Base-by-base conservation (phyloP, 2,797 vertebrate species). In the Rhyacichthys aspro region DNA sequence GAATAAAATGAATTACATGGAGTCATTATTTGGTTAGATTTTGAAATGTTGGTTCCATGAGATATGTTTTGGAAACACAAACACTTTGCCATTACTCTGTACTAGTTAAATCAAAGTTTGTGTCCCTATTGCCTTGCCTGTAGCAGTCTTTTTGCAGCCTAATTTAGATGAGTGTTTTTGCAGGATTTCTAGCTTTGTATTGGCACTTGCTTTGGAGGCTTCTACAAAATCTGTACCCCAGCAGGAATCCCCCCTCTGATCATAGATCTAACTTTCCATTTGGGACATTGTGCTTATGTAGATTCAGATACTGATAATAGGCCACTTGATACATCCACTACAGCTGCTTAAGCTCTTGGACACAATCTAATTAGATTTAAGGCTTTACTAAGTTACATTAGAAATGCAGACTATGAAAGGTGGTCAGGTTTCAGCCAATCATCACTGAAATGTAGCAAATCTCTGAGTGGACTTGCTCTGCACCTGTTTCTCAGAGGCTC, bases 401-500 rank as follows among this genome's bases (percentile, higher is more conserved):
- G 17, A 47, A 65, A 50, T 54, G 23, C 9, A 12, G 18, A 11
- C 8, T 45, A 32, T 48, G 42, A 59, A 37, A 10, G 12, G 36
- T 53, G 12, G 8, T 55, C 52, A 16, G 16, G 49, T 52, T 55
- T 42, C 37, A 17, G 6, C n/a, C n/a, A 17, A n/a, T 33, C 34
- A 11, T 52, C 15, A 37, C 11, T 55, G 3, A 33, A 54, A 62
- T 61, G 56, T 5, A 55, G 49, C 43, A 41, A 70, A 37, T 55
- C 34, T 67, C 43, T 57, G 0, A 3, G 47, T 53, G 55, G 52
- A 67, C 39, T 63, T 9, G 9, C 49, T 66, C 71, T 61, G 42
- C 75, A 78, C 79, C 81, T 84, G 76, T 67, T 75, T 65, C 56
- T 66, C 16, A 34, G 57, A 16, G 47, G 39, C 64, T 57, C 50